Percentiles rank a stretch among this genome's conserved stretches.
phyloP scores from a whole-genome alignment of 2,113 vertebrate species.

The Nettapus auritus region DNA sequence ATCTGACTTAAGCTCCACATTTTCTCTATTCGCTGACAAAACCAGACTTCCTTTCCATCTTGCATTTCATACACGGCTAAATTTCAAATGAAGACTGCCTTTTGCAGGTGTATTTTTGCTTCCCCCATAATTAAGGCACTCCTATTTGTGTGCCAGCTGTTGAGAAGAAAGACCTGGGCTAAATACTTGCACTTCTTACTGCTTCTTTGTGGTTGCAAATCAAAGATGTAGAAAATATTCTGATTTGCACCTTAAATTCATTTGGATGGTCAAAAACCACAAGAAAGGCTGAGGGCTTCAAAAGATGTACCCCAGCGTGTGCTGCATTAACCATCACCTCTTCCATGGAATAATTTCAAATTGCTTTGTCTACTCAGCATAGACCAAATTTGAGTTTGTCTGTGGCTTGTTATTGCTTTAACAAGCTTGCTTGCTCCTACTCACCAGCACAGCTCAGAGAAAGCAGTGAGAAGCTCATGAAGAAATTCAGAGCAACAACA shows the following conservation, averaged over 20 bases:
- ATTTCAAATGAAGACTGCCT: not conserved
- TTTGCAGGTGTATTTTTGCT: conserved; percentile 1
- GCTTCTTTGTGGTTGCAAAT: not conserved
- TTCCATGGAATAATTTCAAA: not conserved
- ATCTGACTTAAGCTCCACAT: not conserved
- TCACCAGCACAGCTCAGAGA: not conserved
- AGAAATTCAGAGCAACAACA: not conserved
- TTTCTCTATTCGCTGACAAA: not conserved
- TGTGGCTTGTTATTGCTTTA: not conserved
- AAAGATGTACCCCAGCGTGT: not conserved
- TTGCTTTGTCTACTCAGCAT: not conserved
- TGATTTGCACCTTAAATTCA: not conserved
- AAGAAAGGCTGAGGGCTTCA: not conserved
- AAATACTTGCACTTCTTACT: not conserved
- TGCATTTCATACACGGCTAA: not conserved
- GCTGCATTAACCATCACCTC: not conserved
- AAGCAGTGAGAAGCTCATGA: not conserved
- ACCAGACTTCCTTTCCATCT: not conserved
- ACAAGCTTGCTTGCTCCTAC: too few relatives aligned
- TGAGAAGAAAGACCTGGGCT: not conserved
- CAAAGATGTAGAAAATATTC: not conserved
- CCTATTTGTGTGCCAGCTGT: not conserved
- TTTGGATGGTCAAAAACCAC: not conserved
- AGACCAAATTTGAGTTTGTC: not conserved
- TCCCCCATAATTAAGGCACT: not conserved